Conservation (phyloP, 2,113 vertebrate species). For the Cyprinodon brontotheroides region DNA sequence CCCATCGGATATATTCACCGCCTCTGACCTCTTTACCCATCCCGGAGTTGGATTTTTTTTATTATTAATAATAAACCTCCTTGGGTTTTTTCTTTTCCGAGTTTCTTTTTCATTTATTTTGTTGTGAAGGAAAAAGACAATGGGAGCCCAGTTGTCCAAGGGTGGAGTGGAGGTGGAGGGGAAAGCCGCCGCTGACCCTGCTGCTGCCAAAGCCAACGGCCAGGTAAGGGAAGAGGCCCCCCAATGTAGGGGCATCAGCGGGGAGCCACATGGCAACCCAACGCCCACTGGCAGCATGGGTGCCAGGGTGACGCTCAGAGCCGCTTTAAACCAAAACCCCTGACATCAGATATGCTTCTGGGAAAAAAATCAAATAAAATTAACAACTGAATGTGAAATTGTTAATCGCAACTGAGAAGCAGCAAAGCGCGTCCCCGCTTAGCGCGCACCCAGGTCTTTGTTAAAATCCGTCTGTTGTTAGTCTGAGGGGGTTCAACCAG, state of each 20-base stretch:
- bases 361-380: accelerated
- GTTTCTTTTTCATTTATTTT: slow-evolving; percentile 56
- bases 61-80: slow-evolving; percentile 36
- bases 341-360: background rate
- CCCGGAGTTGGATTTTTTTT: slow-evolving; percentile 71
- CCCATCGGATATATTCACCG: slow-evolving; percentile 50
- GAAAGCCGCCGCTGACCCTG: slow-evolving; percentile 72
- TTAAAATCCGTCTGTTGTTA: slow-evolving; percentile 36
- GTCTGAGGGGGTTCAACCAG: background rate
- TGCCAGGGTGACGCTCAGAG: background rate
- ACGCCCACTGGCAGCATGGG: slow-evolving; percentile 59
- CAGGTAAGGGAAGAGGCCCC: slow-evolving; percentile 79
- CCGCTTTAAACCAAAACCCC: background rate
- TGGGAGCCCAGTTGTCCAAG: slow-evolving; percentile 90
- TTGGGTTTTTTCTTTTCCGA: slow-evolving; percentile 60
- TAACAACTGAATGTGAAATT: background rate
- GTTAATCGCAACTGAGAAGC: background rate
- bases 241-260: background rate
- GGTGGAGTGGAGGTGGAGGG: slow-evolving; percentile 84
- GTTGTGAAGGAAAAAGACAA: slow-evolving; percentile 60
- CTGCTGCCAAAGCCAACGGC: slow-evolving; percentile 87
- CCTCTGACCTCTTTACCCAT: no score
- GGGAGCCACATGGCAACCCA: slow-evolving; percentile 66
- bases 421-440: slow-evolving; percentile 26
- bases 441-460: slow-evolving; percentile 50